Percentiles rank a stretch among this genome's conserved stretches.
Conservation (phyloP, 2,888 invertebrate species). For the Falcaria lacertinaria region DNA sequence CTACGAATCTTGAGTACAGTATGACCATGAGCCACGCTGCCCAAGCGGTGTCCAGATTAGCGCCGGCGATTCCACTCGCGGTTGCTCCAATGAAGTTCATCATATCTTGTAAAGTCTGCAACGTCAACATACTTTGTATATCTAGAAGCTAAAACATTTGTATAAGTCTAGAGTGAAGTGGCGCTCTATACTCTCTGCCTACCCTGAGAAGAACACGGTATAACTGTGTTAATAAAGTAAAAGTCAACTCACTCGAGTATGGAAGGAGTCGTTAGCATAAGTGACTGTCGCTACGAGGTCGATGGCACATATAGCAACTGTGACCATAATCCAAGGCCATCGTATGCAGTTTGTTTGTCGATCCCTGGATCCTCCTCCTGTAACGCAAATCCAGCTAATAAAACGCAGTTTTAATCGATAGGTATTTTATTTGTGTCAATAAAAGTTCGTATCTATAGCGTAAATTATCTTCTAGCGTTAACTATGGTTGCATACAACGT, state of each 20-base stretch:
- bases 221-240: too few species aligned
- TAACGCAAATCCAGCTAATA: too few species aligned
- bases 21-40: slow-evolving; percentile 67
- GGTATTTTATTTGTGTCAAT: too few species aligned
- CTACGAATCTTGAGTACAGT: slow-evolving; percentile 61
- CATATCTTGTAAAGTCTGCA: slow-evolving; percentile 50
- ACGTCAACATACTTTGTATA: too few species aligned
- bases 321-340: slow-evolving; percentile 59
- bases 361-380: slow-evolving; percentile 48
- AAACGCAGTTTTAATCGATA: too few species aligned
- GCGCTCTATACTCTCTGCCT: too few species aligned
- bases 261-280: slow-evolving; percentile 57
- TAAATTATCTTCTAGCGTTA: too few species aligned
- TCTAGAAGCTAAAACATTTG: too few species aligned
- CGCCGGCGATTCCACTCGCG: slow-evolving; percentile 41
- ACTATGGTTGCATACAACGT: too few species aligned
- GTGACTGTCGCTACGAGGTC: slow-evolving; percentile 52
- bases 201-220: too few species aligned
- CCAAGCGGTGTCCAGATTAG: slow-evolving; percentile 40
- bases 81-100: slow-evolving; percentile 50
- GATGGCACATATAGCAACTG: slow-evolving; percentile 33
- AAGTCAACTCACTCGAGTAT: slow-evolving; percentile 58
- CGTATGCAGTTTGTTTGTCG: slow-evolving; percentile 39
- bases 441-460: too few species aligned
- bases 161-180: too few species aligned